Conservation (phyloP, 2,888 invertebrate species). For the Zhuqinia jingwanae region DNA sequence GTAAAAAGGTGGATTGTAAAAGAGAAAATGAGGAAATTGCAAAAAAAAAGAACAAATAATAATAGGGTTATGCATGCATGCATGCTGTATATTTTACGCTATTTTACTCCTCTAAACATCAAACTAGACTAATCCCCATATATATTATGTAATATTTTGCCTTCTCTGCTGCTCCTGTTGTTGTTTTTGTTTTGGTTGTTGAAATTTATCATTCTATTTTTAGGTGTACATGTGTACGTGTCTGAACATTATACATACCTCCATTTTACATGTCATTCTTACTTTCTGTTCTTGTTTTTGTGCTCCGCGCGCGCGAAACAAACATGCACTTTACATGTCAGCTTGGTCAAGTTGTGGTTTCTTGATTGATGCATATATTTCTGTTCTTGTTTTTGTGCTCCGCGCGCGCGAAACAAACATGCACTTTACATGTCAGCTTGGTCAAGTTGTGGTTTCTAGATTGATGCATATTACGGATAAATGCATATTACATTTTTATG, state of each 20-base stretch:
- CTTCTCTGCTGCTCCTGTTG: neutral
- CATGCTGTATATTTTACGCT: conserved; percentile 4
- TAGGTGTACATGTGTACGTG: neutral
- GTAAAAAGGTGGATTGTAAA: neutral
- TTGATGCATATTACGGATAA: neutral
- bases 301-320: too few species aligned
- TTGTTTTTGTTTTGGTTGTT: neutral
- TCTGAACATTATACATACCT: too few species aligned
- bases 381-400: too few species aligned
- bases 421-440: neutral
- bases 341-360: neutral
- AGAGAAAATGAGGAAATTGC: conserved; percentile 55
- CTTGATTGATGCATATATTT: conserved; percentile 1
- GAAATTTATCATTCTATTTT: conserved; percentile 21
- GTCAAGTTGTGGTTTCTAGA: neutral
- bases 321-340: too few species aligned
- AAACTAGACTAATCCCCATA: too few species aligned
- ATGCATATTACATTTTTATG: conserved; percentile 40
- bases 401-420: too few species aligned
- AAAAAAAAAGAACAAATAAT: conserved; percentile 36
- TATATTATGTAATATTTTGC: too few species aligned
- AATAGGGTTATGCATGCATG: conserved; percentile 52
- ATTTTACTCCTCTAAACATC: conserved; percentile 3
- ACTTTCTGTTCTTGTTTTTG: too few species aligned
- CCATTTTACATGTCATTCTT: too few species aligned